Percentiles rank a stretch among this genome's conserved stretches.
Evolutionary conservation across 2,797 vertebrate species (phyloP).

Genomic region (Rhyacichthys aspro): DNA sequence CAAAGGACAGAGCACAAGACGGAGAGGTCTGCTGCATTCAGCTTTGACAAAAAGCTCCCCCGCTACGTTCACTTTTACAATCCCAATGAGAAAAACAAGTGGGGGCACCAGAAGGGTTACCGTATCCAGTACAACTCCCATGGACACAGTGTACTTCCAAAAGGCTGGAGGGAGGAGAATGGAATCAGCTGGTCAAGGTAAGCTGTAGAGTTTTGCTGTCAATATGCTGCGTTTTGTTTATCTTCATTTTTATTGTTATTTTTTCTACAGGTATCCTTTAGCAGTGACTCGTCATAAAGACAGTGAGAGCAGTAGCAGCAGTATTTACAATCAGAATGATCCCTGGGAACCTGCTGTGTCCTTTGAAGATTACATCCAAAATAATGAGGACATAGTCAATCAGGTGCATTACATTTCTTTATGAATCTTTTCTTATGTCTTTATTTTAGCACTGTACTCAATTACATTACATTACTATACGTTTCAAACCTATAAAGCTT

Average conservation of each 20-base stretch:
- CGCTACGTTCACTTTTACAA: slow-evolving; percentile 87
- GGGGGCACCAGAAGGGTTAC: slow-evolving; percentile 88
- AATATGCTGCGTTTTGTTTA: too few relatives aligned
- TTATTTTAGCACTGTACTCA: too few relatives aligned
- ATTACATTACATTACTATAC: too few relatives aligned
- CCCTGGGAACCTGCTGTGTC: slow-evolving; percentile 89
- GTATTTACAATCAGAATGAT: slow-evolving; percentile 88
- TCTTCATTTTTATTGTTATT: not conserved
- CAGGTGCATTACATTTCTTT: slow-evolving; percentile 75
- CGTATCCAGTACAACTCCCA: slow-evolving; percentile 91
- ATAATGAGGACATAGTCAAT: slow-evolving; percentile 88
- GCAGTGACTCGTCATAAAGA: slow-evolving; percentile 91
- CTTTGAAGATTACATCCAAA: slow-evolving; percentile 88
- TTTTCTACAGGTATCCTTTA: slow-evolving; percentile 89
- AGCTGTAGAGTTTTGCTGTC: not conserved
- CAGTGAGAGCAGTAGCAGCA: slow-evolving; percentile 86
- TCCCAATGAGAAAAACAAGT: slow-evolving; percentile 81
- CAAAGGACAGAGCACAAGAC: slow-evolving; percentile 60
- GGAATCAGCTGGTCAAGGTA: slow-evolving; percentile 92
- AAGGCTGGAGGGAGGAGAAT: slow-evolving; percentile 84
- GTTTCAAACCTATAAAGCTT: too few relatives aligned
- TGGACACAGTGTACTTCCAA: slow-evolving; percentile 84
- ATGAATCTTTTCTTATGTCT: not conserved
- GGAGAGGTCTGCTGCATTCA: slow-evolving; percentile 87
- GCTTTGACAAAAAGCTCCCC: slow-evolving; percentile 81